Evolutionary conservation across 2,797 vertebrate species (phyloP).

Genomic region (Apogon talboti): DNA sequence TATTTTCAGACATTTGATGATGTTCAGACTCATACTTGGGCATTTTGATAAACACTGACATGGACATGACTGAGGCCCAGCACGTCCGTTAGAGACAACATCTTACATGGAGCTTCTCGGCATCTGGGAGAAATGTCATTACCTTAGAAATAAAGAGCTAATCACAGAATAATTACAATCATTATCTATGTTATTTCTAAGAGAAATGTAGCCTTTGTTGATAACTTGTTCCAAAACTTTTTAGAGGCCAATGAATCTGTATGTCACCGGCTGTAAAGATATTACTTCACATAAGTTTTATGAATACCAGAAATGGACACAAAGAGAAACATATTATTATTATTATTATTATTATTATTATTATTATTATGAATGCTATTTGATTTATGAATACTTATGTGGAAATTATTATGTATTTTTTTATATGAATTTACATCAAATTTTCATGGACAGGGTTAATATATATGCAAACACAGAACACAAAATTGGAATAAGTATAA

Average conservation of each 20-base stretch:
- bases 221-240: constrained; percentile 44
- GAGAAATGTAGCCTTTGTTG: constrained; percentile 71
- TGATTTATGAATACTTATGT: constrained; percentile 2
- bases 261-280: not conserved
- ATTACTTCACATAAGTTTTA: not conserved
- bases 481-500: constrained; percentile 16
- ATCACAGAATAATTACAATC: constrained; percentile 84
- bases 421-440: constrained; percentile 25
- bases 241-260: constrained; percentile 4
- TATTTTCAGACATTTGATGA: constrained; percentile 90
- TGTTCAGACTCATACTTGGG: constrained; percentile 86
- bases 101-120: constrained; percentile 62
- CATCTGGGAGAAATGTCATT: constrained; percentile 84
- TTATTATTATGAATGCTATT: not conserved
- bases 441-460: constrained; percentile 9
- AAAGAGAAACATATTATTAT: not conserved
- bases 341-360: no score
- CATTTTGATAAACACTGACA: constrained; percentile 93
- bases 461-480: constrained; percentile 9
- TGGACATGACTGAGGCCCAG: constrained; percentile 84
- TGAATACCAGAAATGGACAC: not conserved
- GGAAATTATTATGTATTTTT: constrained; percentile 9
- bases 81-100: constrained; percentile 84
- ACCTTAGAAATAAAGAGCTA: constrained; percentile 84
- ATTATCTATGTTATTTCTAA: constrained; percentile 72